phyloP scores from a whole-genome alignment of 1,140 invertebrate species.

The Aphis craccivora region DNA sequence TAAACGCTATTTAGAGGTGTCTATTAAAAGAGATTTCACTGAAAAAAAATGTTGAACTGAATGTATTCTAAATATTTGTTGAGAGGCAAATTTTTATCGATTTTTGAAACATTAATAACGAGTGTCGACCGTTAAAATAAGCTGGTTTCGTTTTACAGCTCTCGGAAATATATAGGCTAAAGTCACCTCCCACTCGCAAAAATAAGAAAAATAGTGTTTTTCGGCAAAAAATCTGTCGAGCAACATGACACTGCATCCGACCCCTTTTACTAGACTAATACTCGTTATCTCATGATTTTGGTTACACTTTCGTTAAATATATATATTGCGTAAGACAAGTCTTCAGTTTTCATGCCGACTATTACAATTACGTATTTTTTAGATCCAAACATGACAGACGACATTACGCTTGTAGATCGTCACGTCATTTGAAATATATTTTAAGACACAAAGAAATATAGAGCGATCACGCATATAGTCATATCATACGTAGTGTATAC shows the following conservation, averaged over 20 bases:
- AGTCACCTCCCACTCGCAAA: not conserved
- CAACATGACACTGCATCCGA: not conserved
- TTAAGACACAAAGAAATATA: not conserved
- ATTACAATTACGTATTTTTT: not conserved
- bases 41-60: not conserved
- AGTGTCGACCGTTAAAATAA: not conserved
- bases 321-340: not conserved
- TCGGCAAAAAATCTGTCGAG: not conserved
- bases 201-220: not conserved
- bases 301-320: not conserved
- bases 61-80: not conserved
- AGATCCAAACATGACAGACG: not conserved
- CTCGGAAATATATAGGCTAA: not conserved
- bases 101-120: not conserved
- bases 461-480: too few relatives aligned
- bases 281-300: constrained; percentile 35
- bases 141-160: not conserved
- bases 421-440: not conserved
- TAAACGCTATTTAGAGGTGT: not conserved
- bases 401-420: not conserved
- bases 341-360: not conserved
- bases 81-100: not conserved
- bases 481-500: too few relatives aligned
- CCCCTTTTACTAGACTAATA: not conserved
- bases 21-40: not conserved